Evolutionary conservation across 2,113 vertebrate species (phyloP).

Genomic region (Corythornis madagascariensis): DNA sequence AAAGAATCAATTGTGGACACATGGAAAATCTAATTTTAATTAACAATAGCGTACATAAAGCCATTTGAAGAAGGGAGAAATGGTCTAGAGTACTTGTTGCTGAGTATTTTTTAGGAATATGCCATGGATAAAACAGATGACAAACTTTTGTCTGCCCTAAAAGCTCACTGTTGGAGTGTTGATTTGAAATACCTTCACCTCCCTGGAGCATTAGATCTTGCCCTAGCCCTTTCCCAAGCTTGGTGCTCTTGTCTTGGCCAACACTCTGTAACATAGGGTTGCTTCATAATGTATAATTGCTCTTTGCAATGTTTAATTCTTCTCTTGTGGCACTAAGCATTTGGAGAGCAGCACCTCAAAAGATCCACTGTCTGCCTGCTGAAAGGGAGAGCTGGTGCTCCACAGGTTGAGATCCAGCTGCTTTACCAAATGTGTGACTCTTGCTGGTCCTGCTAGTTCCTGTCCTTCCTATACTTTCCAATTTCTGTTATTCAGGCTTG

Average conservation of each 20-base stretch:
- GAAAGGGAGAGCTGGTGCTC: background rate
- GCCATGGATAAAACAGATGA: background rate
- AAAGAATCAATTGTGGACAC: constrained; percentile 46
- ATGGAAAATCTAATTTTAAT: constrained; percentile 55
- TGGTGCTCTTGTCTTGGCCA: background rate
- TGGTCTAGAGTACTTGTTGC: background rate
- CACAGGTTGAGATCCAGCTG: background rate
- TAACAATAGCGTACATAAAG: constrained; percentile 17
- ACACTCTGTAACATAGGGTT: fast-evolving
- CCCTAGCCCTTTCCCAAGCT: background rate
- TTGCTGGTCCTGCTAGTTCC: fast-evolving
- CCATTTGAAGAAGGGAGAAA: background rate
- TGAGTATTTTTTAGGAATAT: background rate
- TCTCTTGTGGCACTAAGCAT: background rate
- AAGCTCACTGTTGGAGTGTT: background rate
- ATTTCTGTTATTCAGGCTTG: background rate
- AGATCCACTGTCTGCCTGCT: background rate
- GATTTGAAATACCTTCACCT: background rate
- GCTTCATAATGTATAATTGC: background rate
- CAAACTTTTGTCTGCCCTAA: background rate
- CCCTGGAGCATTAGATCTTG: background rate
- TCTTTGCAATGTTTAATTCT: background rate
- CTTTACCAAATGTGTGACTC: background rate
- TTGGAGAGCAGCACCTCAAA: background rate
- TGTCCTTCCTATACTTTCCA: background rate